These are phyloP conservation scores for Drosophila meridiana DNA, from an alignment of 2,888 invertebrate species.

Conservation along the genomic window DNA sequence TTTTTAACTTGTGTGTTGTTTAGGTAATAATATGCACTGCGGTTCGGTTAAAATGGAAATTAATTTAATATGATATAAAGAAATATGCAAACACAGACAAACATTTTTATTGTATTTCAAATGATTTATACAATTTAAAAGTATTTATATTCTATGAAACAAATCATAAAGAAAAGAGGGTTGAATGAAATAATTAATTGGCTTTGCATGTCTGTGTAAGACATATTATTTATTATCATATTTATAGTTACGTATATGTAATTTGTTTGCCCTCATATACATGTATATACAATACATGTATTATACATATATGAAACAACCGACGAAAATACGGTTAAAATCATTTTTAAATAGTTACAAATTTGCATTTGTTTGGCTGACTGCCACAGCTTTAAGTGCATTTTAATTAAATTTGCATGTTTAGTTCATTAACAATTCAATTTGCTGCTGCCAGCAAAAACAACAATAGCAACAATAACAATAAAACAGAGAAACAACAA, in stretches of 20 bases:
- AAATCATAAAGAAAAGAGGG: background rate
- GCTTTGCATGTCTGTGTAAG: background rate
- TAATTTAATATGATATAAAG: background rate
- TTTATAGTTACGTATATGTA: background rate
- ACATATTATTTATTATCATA: background rate
- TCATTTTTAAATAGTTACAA: conserved; percentile 33
- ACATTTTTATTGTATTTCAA: conserved; percentile 39
- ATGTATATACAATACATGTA: too few relatives aligned
- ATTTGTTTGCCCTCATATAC: conserved; percentile 1
- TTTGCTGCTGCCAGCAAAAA: conserved; percentile 52
- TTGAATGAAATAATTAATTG: background rate
- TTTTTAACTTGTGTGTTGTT: too few relatives aligned
- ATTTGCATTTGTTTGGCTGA: conserved; percentile 48
- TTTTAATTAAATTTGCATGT: conserved; percentile 71
- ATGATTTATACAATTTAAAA: conserved; percentile 45
- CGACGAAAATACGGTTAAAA: conserved; percentile 26
- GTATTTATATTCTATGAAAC: conserved; percentile 22
- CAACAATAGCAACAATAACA: conserved; percentile 19
- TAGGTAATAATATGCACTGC: too few relatives aligned
- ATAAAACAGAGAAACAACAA: conserved; percentile 5
- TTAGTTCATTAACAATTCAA: conserved; percentile 75
- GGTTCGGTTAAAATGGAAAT: too few relatives aligned
- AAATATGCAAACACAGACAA: background rate
- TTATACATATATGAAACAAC: conserved; percentile 2
- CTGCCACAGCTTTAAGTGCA: conserved; percentile 51